These are phyloP conservation scores for Matsumyia berberina DNA, from an alignment of 2,888 invertebrate genomes.

Conservation along the genomic window DNA sequence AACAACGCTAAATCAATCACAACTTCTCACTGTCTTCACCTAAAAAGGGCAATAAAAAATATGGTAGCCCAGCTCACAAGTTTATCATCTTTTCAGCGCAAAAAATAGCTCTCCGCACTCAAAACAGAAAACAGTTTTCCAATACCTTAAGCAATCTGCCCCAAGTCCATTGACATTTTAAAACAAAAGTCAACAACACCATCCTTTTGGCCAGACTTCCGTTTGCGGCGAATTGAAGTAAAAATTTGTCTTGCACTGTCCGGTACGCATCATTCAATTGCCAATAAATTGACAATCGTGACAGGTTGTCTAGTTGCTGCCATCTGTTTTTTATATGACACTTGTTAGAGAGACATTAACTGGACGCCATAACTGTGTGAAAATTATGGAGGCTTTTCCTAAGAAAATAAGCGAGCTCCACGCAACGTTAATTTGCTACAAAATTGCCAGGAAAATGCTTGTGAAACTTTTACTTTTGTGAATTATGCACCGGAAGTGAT, in stretches of 20 bases:
- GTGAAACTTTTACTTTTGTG: slow-evolving; percentile 72
- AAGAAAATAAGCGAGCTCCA: slow-evolving; percentile 38
- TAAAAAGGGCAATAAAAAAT: not conserved
- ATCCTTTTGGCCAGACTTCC: slow-evolving; percentile 31
- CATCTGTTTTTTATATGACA: slow-evolving; percentile 27
- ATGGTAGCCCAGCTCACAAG: not conserved
- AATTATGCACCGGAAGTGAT: slow-evolving; percentile 58
- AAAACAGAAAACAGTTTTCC: not conserved
- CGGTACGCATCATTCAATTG: slow-evolving; percentile 29
- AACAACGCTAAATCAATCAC: not conserved
- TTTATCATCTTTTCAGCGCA: not conserved
- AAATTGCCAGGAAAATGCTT: slow-evolving; percentile 27
- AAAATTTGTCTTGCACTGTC: slow-evolving; percentile 48
- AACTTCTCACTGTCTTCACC: not conserved
- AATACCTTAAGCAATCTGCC: slow-evolving; percentile 2
- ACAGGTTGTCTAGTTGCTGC: slow-evolving; percentile 37
- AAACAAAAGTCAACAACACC: slow-evolving; percentile 37
- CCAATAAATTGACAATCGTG: slow-evolving; percentile 58
- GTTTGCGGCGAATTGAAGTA: slow-evolving; percentile 34
- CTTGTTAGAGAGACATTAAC: slow-evolving; percentile 33
- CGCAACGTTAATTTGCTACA: slow-evolving; percentile 31
- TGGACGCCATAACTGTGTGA: slow-evolving; percentile 53
- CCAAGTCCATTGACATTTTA: slow-evolving; percentile 43
- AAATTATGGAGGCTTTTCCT: slow-evolving; percentile 58
- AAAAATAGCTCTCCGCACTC: not conserved